Percentiles rank a stretch among this genome's conserved stretches.
Conservation (phyloP, 2,113 vertebrate species). For the Climacteris rufus region DNA sequence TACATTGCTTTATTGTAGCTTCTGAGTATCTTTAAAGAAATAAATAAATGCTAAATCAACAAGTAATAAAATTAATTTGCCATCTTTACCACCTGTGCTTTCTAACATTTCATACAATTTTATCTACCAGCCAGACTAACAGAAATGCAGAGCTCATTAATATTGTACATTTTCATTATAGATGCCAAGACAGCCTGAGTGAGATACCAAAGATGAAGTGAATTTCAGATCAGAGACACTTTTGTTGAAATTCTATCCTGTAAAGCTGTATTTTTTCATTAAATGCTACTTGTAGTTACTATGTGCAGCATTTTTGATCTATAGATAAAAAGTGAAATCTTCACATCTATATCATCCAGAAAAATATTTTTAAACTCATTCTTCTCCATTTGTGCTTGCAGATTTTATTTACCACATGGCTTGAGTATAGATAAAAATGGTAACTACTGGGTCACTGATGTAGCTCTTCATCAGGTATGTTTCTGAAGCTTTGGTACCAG, state of each 20-base stretch:
- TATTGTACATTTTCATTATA: not conserved
- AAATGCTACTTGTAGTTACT: not conserved
- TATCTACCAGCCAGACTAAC: not conserved
- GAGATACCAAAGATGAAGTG: not conserved
- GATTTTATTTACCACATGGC: slow-evolving; percentile 95
- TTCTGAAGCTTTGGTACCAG: not conserved
- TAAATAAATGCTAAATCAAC: not conserved
- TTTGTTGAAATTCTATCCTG: not conserved
- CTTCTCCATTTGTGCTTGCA: slow-evolving; percentile 59
- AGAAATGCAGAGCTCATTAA: not conserved
- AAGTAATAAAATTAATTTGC: not conserved
- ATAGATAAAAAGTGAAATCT: not conserved
- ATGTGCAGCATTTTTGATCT: not conserved
- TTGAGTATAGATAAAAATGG: slow-evolving; percentile 86
- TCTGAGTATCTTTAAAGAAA: not conserved
- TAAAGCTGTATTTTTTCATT: not conserved
- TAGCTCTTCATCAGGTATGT: slow-evolving; percentile 95
- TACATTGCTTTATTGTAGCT: not conserved
- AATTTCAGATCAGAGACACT: not conserved
- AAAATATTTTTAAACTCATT: not conserved
- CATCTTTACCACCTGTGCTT: not conserved
- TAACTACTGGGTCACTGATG: slow-evolving; percentile 96
- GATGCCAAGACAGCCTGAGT: not conserved
- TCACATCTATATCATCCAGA: not conserved
- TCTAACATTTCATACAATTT: not conserved